A percentile compares a stretch with the other conserved stretches of the same genome.
Evolutionary conservation across 2,888 invertebrate species (phyloP).

Genomic region (Acrobasis suavella): DNA sequence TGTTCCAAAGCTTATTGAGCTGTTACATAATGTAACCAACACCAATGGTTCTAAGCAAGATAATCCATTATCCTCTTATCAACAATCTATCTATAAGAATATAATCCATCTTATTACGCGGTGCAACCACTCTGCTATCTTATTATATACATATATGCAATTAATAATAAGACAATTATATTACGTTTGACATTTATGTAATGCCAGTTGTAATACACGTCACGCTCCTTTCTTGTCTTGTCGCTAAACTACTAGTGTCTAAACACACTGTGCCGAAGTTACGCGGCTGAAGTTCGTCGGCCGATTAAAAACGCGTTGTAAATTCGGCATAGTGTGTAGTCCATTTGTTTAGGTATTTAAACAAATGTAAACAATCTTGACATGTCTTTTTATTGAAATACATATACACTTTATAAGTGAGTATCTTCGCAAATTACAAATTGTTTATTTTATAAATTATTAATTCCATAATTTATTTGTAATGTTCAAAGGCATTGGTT

Average conservation of each 20-base stretch:
- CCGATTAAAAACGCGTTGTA: no score
- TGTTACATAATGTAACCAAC: neutral
- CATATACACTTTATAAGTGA: no score
- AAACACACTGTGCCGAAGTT: no score
- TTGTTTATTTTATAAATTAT: no score
- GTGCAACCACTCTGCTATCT: neutral
- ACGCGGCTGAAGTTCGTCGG: no score
- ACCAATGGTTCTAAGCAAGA: neutral
- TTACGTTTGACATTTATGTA: slow-evolving; percentile 2
- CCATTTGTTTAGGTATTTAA: no score
- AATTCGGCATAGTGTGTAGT: no score
- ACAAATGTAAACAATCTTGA: no score
- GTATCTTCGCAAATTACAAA: no score
- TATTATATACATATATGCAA: neutral
- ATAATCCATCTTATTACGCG: neutral
- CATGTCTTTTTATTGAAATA: no score
- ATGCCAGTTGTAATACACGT: neutral
- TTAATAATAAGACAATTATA: neutral
- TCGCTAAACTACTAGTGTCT: neutral
- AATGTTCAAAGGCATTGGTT: no score
- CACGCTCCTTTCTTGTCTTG: slow-evolving; percentile 6
- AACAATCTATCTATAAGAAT: neutral
- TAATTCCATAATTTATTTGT: no score
- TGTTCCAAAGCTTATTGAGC: neutral
- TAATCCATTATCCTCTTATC: slow-evolving; percentile 1